phyloP scores from a whole-genome alignment of 2,797 vertebrate species.

The Danio choprae region DNA sequence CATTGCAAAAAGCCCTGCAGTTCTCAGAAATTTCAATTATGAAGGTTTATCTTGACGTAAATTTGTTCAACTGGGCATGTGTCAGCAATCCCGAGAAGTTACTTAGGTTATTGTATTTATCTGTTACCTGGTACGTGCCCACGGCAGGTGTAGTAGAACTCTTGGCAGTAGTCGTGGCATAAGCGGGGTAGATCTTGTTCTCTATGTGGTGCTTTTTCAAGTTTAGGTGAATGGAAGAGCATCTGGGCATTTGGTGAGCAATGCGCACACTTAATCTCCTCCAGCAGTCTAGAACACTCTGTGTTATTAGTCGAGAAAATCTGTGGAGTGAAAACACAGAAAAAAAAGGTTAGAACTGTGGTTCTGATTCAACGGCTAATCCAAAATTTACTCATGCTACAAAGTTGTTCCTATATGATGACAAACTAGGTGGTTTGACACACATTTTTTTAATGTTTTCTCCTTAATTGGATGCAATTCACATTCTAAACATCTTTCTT shows the following conservation, averaged over 20 bases:
- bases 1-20: too few species aligned
- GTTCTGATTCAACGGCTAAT: constrained; percentile 15
- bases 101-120: not conserved
- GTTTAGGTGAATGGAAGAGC: constrained; percentile 90
- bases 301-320: constrained; percentile 98
- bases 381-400: not conserved
- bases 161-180: constrained; percentile 97
- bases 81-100: not conserved
- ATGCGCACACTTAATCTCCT: constrained; percentile 96
- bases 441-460: constrained; percentile 35
- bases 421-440: constrained; percentile 27
- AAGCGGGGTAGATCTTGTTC: constrained; percentile 90
- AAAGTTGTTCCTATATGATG: constrained; percentile 6
- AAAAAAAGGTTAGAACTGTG: constrained; percentile 33
- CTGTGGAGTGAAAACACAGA: constrained; percentile 78
- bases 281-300: constrained; percentile 94
- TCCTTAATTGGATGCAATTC: constrained; percentile 20
- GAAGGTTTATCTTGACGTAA: not conserved
- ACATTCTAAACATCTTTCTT: constrained; percentile 30
- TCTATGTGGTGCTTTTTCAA: constrained; percentile 84
- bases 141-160: constrained; percentile 98
- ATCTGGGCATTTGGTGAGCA: constrained; percentile 97
- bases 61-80: not conserved
- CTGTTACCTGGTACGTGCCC: constrained; percentile 95
- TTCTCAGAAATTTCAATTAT: not conserved